Percentiles rank a stretch among this genome's conserved stretches.
These are phyloP conservation scores for Drosophila bocki DNA, from an alignment of 1,140 invertebrate species.

Conservation along the genomic window DNA sequence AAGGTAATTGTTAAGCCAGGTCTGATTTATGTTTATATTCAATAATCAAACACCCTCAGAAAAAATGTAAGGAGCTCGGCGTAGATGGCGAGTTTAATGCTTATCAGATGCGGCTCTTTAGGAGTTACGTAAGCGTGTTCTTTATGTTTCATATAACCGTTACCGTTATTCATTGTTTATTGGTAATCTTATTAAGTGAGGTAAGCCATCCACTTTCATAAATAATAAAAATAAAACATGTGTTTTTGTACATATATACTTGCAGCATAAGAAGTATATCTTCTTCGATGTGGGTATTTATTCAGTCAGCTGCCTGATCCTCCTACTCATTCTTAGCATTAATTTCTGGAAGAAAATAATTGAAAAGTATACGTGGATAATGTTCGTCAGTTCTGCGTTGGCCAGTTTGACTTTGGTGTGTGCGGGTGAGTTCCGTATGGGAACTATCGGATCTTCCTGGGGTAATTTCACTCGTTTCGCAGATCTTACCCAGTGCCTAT, in stretches of 20 bases:
- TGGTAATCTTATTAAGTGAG: constrained; percentile 15
- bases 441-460: too few relatives aligned
- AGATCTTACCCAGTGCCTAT: constrained; percentile 86
- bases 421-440: constrained; percentile 44
- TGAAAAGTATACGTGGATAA: constrained; percentile 79
- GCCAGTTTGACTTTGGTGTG: constrained; percentile 66
- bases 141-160: constrained; percentile 20
- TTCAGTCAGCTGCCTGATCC: constrained; percentile 78
- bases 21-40: neutral
- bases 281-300: constrained; percentile 75
- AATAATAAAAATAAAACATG: too few relatives aligned
- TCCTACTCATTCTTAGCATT: constrained; percentile 84
- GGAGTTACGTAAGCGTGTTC: constrained; percentile 31
- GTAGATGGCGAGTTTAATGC: constrained; percentile 25
- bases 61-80: constrained; percentile 34
- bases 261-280: constrained; percentile 15
- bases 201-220: constrained; percentile 9
- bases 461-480: constrained; percentile 2
- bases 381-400: constrained; percentile 85
- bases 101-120: constrained; percentile 36
- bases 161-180: neutral
- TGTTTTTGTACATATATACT: too few relatives aligned
- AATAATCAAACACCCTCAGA: constrained; percentile 3
- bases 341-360: constrained; percentile 85
- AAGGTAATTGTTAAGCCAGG: constrained; percentile 18